Conservation (phyloP, 1,140 invertebrate genomes). For the Trialeurodes vaporariorum region DNA sequence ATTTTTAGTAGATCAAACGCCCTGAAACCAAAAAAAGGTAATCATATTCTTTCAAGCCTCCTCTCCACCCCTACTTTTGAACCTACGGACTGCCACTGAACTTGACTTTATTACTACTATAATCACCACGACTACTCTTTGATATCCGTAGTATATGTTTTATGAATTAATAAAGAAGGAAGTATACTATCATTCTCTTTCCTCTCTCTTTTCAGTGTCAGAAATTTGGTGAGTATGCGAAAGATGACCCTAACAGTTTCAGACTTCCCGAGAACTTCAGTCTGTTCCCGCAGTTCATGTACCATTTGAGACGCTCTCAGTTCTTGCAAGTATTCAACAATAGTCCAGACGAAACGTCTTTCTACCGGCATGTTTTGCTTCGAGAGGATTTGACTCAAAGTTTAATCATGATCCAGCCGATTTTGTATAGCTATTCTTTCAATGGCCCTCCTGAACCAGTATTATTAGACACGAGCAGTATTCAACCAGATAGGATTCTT, state of each 20-base stretch:
- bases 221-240: slow-evolving; percentile 96
- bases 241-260: slow-evolving; percentile 96
- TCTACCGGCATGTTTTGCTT: slow-evolving; percentile 96
- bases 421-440: slow-evolving; percentile 96
- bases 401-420: slow-evolving; percentile 98
- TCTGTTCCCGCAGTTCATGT: slow-evolving; percentile 99
- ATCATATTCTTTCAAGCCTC: too few relatives aligned
- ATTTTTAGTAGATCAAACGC: too few relatives aligned
- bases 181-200: too few relatives aligned
- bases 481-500: slow-evolving; percentile 92
- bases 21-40: too few relatives aligned
- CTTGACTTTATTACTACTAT: too few relatives aligned
- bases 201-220: slow-evolving; percentile 66
- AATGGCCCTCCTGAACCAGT: slow-evolving; percentile 96
- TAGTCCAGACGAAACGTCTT: slow-evolving; percentile 98
- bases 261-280: slow-evolving; percentile 92
- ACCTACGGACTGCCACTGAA: too few relatives aligned
- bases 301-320: slow-evolving; percentile 93
- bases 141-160: too few relatives aligned
- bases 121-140: too few relatives aligned
- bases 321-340: slow-evolving; percentile 99
- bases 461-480: slow-evolving; percentile 90
- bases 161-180: neutral
- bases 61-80: too few relatives aligned
- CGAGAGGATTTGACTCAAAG: slow-evolving; percentile 94